phyloP scores from a whole-genome alignment of 2,113 vertebrate genomes.

The Nothobranchius furzeri region DNA sequence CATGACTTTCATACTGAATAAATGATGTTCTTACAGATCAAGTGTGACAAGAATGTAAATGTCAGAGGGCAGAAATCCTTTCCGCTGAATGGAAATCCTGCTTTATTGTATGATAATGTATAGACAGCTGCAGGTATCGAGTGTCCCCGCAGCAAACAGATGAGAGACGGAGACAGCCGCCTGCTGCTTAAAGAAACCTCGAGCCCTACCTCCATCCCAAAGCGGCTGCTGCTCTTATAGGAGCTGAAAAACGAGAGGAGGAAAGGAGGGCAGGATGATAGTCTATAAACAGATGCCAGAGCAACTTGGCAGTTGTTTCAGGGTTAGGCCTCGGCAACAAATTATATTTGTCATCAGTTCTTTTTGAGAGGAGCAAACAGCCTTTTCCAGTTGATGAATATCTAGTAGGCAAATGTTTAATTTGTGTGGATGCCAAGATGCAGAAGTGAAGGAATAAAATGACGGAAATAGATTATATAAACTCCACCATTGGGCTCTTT shows the following conservation, averaged over 20 bases:
- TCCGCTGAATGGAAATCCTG: background rate
- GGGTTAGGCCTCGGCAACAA: conserved; percentile 39
- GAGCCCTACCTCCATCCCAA: conserved; percentile 15
- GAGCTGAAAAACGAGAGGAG: conserved; percentile 48
- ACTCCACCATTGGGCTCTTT: too few relatives aligned
- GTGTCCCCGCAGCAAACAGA: conserved; percentile 28
- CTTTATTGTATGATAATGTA: background rate
- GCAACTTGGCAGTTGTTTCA: conserved; percentile 44
- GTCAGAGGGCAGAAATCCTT: background rate
- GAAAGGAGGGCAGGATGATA: conserved; percentile 23
- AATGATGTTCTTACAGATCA: too few relatives aligned
- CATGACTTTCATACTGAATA: too few relatives aligned
- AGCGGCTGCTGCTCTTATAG: conserved; percentile 21
- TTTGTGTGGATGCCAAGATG: too few relatives aligned
- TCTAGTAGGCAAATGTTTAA: background rate
- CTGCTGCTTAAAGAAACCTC: conserved; percentile 34
- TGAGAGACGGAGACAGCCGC: conserved; percentile 39
- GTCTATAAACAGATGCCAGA: conserved; percentile 55
- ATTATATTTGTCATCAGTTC: conserved; percentile 25
- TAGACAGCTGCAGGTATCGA: conserved; percentile 44
- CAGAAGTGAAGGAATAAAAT: too few relatives aligned
- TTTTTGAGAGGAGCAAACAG: background rate
- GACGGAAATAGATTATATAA: too few relatives aligned
- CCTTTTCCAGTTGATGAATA: background rate
- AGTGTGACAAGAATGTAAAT: background rate